These are phyloP conservation scores for Psittacula cyanocephala DNA, from an alignment of 2,113 vertebrate species.

Conservation along the genomic window DNA sequence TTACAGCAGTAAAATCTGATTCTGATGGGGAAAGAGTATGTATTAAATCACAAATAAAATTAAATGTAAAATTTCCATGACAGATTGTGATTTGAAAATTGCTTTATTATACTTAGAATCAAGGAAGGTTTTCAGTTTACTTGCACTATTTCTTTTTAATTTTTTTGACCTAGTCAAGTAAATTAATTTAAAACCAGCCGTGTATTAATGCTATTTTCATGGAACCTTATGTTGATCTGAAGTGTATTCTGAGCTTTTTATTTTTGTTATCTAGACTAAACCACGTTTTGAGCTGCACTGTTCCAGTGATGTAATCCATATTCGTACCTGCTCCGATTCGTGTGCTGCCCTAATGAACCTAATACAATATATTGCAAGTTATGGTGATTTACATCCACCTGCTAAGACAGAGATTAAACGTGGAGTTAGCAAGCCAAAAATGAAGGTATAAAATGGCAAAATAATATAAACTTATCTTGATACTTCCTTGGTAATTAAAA, in stretches of 20 bases:
- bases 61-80: background rate
- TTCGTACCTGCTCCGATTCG: conserved; percentile 93
- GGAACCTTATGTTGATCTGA: background rate
- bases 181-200: background rate
- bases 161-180: background rate
- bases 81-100: background rate
- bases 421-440: conserved; percentile 74
- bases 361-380: conserved; percentile 96
- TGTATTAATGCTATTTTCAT: background rate
- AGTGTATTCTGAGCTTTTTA: background rate
- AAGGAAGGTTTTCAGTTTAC: background rate
- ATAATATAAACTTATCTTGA: background rate
- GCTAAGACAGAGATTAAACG: conserved; percentile 75
- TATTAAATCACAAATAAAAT: background rate
- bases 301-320: conserved; percentile 94
- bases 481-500: background rate
- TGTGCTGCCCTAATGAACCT: conserved; percentile 98
- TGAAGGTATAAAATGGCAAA: conserved; percentile 76
- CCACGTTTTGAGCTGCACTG: conserved; percentile 94
- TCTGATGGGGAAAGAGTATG: conserved; percentile 85
- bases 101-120: background rate
- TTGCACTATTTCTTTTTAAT: background rate
- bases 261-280: conserved; percentile 72
- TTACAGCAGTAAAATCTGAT: conserved; percentile 88
- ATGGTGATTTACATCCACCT: conserved; percentile 88